Evolutionary conservation across 2,888 invertebrate genomes (phyloP).

Genomic region (Drosophila mimetica): DNA sequence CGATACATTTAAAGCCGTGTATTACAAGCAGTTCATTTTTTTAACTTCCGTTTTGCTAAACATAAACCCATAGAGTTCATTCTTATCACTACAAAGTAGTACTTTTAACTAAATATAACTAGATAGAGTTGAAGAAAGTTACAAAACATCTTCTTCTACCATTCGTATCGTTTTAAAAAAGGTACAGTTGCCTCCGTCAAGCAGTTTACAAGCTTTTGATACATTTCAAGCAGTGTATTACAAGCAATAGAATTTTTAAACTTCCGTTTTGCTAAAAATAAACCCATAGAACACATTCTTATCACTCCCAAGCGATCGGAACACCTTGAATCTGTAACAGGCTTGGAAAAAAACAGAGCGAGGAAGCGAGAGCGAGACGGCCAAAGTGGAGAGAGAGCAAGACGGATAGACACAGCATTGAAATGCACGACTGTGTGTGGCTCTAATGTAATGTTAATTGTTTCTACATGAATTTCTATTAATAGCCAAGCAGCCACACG

Average conservation of each 20-base stretch:
- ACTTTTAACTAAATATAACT: too few relatives aligned
- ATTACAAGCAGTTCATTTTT: too few relatives aligned
- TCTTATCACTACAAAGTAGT: slow-evolving; percentile 29
- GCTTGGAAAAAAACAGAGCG: slow-evolving; percentile 12
- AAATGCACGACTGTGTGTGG: slow-evolving; percentile 43
- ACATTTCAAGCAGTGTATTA: background rate
- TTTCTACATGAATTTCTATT: slow-evolving; percentile 50
- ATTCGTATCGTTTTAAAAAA: too few relatives aligned
- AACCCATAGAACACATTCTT: slow-evolving; percentile 25
- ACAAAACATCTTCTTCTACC: too few relatives aligned
- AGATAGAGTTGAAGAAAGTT: too few relatives aligned
- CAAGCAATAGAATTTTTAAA: slow-evolving; percentile 13
- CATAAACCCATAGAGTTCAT: slow-evolving; percentile 25
- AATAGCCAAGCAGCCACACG: slow-evolving; percentile 52
- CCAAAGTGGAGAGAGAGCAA: slow-evolving; percentile 4
- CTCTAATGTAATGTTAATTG: slow-evolving; percentile 57
- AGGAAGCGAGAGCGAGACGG: slow-evolving; percentile 3
- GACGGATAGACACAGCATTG: slow-evolving; percentile 51
- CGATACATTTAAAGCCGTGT: background rate
- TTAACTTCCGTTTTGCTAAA: slow-evolving; percentile 39
- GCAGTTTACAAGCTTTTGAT: background rate
- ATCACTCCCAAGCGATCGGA: slow-evolving; percentile 22
- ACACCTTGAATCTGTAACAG: slow-evolving; percentile 74
- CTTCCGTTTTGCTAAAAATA: slow-evolving; percentile 41
- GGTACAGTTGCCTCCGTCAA: background rate